Evolutionary conservation across 2,888 invertebrate species (phyloP).

Genomic region (Helicoverpa assulta): DNA sequence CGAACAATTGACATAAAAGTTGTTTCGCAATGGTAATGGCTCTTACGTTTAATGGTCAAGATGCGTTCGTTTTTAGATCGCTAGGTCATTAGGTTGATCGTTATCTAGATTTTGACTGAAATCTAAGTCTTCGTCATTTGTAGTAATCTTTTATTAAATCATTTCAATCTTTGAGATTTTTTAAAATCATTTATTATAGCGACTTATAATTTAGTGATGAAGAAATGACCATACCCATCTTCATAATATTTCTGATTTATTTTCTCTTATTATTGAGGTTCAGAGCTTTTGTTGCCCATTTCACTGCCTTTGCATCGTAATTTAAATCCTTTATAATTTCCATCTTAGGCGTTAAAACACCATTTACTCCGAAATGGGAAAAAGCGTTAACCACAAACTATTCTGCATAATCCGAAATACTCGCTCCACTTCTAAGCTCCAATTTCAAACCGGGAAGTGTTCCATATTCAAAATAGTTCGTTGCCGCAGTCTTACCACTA

Average conservation of each 20-base stretch:
- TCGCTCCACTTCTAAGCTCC: constrained; percentile 41
- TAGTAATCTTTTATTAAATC: constrained; percentile 13
- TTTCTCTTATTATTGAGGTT: too few relatives aligned
- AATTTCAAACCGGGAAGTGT: constrained; percentile 65
- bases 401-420: constrained; percentile 8
- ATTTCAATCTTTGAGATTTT: too few relatives aligned
- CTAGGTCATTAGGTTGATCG: constrained; percentile 26
- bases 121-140: constrained; percentile 21
- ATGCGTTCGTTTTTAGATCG: constrained; percentile 46
- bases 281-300: too few relatives aligned
- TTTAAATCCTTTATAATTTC: constrained; percentile 22
- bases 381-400: constrained; percentile 28
- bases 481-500: constrained; percentile 67
- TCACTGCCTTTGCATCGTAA: constrained; percentile 12
- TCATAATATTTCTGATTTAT: too few relatives aligned
- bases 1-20: constrained; percentile 36
- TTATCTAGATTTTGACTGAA: constrained; percentile 23
- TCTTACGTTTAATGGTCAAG: constrained; percentile 42
- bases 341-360: constrained; percentile 1
- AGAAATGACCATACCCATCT: too few relatives aligned
- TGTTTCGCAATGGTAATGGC: constrained; percentile 34
- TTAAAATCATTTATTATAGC: too few relatives aligned
- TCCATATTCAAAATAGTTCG: constrained; percentile 65
- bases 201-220: too few relatives aligned
- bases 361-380: constrained; percentile 2